These are phyloP conservation scores for Neomonachus schauinslandi DNA, from an alignment of 2,113 vertebrate species.

Conservation along the genomic window DNA sequence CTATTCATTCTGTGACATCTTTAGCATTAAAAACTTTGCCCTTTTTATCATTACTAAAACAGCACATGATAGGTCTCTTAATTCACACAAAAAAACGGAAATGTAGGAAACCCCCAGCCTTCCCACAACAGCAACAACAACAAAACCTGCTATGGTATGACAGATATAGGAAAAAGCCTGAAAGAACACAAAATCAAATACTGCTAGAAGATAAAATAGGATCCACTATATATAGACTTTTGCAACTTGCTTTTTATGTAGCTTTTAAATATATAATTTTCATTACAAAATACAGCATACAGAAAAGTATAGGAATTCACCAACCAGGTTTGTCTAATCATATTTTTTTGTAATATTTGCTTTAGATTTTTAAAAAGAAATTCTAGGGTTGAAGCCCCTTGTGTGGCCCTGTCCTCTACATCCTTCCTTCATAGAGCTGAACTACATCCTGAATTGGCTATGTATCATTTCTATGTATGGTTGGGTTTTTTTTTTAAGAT, in stretches of 20 bases:
- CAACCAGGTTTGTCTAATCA: background rate
- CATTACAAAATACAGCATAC: slow-evolving; percentile 1
- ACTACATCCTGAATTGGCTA: background rate
- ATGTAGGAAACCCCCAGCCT: background rate
- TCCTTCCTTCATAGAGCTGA: background rate
- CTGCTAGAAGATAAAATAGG: slow-evolving; percentile 12
- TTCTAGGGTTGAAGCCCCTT: background rate
- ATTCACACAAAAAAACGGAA: slow-evolving; percentile 24
- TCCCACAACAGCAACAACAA: background rate
- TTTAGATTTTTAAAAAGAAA: slow-evolving; percentile 25
- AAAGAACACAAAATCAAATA: slow-evolving; percentile 1
- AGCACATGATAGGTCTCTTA: background rate
- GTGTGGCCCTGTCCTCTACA: background rate
- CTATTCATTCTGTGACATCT: background rate
- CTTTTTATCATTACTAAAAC: background rate
- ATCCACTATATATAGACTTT: background rate
- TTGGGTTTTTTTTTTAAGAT: background rate
- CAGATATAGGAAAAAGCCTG: background rate
- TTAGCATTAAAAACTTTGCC: background rate
- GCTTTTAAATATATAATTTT: slow-evolving; percentile 26
- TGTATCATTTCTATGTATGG: background rate
- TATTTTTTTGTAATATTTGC: slow-evolving; percentile 18
- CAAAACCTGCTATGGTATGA: background rate
- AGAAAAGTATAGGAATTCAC: slow-evolving; percentile 39
- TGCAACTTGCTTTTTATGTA: slow-evolving; percentile 27